Percentiles rank a stretch among this genome's conserved stretches.
Conservation (phyloP, 2,113 vertebrate genomes). For the Mola mola region DNA sequence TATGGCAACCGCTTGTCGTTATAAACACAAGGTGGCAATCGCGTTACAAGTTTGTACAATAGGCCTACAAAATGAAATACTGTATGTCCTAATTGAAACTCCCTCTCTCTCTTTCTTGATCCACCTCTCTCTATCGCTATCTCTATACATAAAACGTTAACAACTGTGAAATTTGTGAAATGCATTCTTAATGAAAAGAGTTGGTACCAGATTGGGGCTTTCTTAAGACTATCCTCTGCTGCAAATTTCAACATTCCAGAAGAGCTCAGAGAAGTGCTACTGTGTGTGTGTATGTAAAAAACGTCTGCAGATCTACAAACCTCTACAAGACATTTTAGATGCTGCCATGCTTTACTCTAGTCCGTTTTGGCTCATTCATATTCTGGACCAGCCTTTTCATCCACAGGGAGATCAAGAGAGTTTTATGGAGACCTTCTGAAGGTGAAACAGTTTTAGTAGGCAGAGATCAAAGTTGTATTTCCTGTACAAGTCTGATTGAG, state of each 20-base stretch:
- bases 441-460: slow-evolving; percentile 56
- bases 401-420: slow-evolving; percentile 62
- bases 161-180: too few species aligned
- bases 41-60: not conserved
- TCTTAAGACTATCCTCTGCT: too few species aligned
- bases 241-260: too few species aligned
- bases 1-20: not conserved
- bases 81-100: too few species aligned
- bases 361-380: slow-evolving; percentile 60
- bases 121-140: too few species aligned
- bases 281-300: slow-evolving; percentile 22
- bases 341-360: slow-evolving; percentile 30
- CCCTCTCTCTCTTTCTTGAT: too few species aligned
- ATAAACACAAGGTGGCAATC: slow-evolving; percentile 60
- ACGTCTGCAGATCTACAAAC: slow-evolving; percentile 36
- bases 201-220: too few species aligned
- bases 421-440: slow-evolving; percentile 61
- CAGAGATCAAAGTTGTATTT: slow-evolving; percentile 60
- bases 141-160: too few species aligned
- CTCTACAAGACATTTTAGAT: slow-evolving; percentile 56
- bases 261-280: too few species aligned
- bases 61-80: not conserved
- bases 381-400: slow-evolving; percentile 61
- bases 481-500: not conserved
- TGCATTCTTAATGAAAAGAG: too few species aligned